Evolutionary conservation across 2,888 invertebrate species (phyloP), one percentile per base, ranked within the genome.

Genomic region (Acanthosepion lycidas): DNA sequence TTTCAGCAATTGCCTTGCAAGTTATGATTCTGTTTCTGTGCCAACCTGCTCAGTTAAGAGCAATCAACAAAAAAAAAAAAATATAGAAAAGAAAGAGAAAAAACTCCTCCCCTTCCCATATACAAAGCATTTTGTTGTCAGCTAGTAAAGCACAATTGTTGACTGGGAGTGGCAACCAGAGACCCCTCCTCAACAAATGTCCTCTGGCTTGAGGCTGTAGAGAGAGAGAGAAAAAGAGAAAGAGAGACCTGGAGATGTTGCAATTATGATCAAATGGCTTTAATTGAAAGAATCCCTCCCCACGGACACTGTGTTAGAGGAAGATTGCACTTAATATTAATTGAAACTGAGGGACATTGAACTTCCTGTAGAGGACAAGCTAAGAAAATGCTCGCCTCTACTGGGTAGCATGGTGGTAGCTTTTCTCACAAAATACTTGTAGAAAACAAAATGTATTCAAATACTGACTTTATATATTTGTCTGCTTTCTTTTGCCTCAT

Each of bases 261-360:
- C 49, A 51, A 92, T 49, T 49, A 51, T 53, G 53, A 53, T 92
- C 49, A 92, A 92, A 92, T 92, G 48, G 48, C 49, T 92, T 92
- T 53, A 92, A 51, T 92, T 53, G 53, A 92, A 78, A 23, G 78
- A n/a, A 23, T 23, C 59, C 59, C 51, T 12, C 51, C 15, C 51
- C 51, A 42, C 42, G 1, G 51, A 78, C n/a, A 26, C 9, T 12
- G 28, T 4, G 78, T n/a, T 33, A n/a, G 78, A n/a, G 78, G 78
- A 78, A 78, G n/a, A 78, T 78, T 78, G 78, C 78, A 78, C 78
- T 78, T 78, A 18, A 78, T 78, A 78, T 33, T 78, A 78, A 78
- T 78, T n/a, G 78, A 78, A 78, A 78, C n/a, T 78, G 28, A 78
- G 78, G 78, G 15, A 78, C 78, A 33, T n/a, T 78, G 78, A 78